Evolutionary conservation across 2,888 invertebrate species (phyloP).

Genomic region (Synergus laeviventris): DNA sequence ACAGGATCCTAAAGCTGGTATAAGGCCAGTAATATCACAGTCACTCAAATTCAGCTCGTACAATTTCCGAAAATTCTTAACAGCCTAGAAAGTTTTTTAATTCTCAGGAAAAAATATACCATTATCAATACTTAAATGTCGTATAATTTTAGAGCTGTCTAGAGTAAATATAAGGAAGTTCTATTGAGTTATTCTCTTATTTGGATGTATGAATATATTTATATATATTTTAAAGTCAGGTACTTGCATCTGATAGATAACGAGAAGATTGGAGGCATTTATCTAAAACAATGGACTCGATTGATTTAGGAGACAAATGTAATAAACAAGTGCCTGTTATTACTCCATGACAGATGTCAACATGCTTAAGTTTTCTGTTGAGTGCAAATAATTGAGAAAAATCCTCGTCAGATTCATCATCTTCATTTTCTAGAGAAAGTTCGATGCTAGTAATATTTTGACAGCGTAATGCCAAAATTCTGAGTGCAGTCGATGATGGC

Average conservation of each 20-base stretch:
- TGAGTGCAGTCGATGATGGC: constrained; percentile 13
- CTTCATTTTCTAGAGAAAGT: constrained; percentile 24
- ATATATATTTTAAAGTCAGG: neutral
- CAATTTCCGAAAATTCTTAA: constrained; percentile 23
- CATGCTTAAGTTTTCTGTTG: constrained; percentile 20
- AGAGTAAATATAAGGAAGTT: too few species aligned
- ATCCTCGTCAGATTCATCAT: constrained; percentile 17
- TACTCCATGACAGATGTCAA: constrained; percentile 21
- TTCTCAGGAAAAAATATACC: too few species aligned
- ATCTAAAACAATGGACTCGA: constrained; percentile 24
- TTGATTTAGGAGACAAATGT: constrained; percentile 2
- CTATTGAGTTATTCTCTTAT: too few species aligned
- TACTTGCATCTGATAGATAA: constrained; percentile 12
- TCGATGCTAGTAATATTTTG: constrained; percentile 27
- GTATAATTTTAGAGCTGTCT: too few species aligned
- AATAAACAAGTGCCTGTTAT: constrained; percentile 19
- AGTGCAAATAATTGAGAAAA: constrained; percentile 4
- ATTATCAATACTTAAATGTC: too few species aligned
- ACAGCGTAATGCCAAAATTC: constrained; percentile 32
- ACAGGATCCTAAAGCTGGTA: constrained; percentile 31
- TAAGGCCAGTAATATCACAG: constrained; percentile 21
- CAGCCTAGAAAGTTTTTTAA: neutral
- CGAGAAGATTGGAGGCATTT: constrained; percentile 21
- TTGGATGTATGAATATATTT: neutral
- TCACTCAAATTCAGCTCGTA: constrained; percentile 31